Percentiles rank a stretch among this genome's conserved stretches.
These are phyloP conservation scores for Ligdia adustata DNA, from an alignment of 2,888 invertebrate species.

Conservation along the genomic window DNA sequence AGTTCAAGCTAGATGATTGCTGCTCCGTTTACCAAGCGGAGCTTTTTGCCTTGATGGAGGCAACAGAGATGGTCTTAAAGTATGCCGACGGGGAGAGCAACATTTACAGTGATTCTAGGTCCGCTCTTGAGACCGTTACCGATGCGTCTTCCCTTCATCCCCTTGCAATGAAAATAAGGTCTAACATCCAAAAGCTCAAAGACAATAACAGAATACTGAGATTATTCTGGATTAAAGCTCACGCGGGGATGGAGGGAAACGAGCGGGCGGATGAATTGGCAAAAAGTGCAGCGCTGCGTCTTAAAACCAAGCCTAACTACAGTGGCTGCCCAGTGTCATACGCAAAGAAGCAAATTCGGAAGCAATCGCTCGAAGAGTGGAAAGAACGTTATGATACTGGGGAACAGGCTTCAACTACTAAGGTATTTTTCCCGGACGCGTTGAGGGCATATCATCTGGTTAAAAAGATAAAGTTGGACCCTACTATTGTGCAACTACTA, in stretches of 20 bases:
- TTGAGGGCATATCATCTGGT: no score
- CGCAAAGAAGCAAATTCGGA: no score
- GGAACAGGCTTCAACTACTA: neutral
- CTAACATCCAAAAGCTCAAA: neutral
- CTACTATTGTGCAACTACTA: no score
- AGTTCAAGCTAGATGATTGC: neutral
- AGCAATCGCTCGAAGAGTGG: neutral
- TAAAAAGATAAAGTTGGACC: no score
- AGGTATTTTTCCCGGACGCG: no score
- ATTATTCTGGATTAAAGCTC: no score
- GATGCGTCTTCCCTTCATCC: neutral
- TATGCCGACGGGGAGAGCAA: no score
- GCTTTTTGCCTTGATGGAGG: neutral
- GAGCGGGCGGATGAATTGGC: neutral
- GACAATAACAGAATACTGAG: neutral
- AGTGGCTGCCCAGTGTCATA: neutral
- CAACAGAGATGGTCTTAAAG: neutral
- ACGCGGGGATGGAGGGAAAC: no score
- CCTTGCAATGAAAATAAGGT: neutral
- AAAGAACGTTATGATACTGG: neutral
- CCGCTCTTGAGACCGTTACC: neutral
- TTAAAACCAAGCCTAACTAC: neutral
- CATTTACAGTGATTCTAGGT: no score
- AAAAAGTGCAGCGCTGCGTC: neutral
- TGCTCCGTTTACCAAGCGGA: neutral